Percentiles rank a stretch among this genome's conserved stretches.
These are phyloP conservation scores for Cantharis nigra DNA, from an alignment of 2,888 invertebrate species.

Conservation along the genomic window DNA sequence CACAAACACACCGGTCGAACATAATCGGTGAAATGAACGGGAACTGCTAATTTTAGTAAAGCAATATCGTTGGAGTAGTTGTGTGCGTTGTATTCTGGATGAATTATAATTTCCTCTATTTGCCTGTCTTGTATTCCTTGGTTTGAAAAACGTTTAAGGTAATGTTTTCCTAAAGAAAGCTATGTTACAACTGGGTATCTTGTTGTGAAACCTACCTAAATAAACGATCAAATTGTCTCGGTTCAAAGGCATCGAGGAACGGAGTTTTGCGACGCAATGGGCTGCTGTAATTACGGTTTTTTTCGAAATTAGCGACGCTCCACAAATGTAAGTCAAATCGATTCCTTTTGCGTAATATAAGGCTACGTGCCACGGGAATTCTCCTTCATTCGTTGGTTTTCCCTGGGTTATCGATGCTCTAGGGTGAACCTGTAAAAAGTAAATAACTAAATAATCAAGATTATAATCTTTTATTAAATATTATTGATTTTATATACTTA, in stretches of 20 bases:
- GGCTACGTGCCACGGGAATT: slow-evolving; percentile 73
- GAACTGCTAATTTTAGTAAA: slow-evolving; percentile 42
- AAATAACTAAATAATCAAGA: no score
- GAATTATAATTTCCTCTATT: slow-evolving; percentile 44
- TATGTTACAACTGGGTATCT: not conserved
- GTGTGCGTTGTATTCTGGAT: slow-evolving; percentile 46
- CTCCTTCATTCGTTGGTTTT: slow-evolving; percentile 62
- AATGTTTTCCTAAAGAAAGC: slow-evolving; percentile 46
- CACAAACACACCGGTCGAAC: slow-evolving; percentile 52
- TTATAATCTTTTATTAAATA: no score
- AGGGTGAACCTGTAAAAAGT: slow-evolving; percentile 46
- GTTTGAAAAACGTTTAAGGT: slow-evolving; percentile 49
- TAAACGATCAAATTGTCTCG: slow-evolving; percentile 45
- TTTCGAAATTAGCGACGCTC: slow-evolving; percentile 46
- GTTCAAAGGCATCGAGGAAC: slow-evolving; percentile 37
- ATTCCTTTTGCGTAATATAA: slow-evolving; percentile 60
- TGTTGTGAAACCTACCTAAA: slow-evolving; percentile 36
- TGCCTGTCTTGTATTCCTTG: slow-evolving; percentile 51
- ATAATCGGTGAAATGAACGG: slow-evolving; percentile 47
- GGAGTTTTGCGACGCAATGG: slow-evolving; percentile 48
- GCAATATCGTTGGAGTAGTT: slow-evolving; percentile 49
- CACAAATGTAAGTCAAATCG: slow-evolving; percentile 50
- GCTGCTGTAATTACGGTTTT: slow-evolving; percentile 48
- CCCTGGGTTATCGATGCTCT: slow-evolving; percentile 65
- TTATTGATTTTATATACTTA: no score